Conservation (phyloP, 2,888 invertebrate genomes). For the Plebejus melissa region DNA sequence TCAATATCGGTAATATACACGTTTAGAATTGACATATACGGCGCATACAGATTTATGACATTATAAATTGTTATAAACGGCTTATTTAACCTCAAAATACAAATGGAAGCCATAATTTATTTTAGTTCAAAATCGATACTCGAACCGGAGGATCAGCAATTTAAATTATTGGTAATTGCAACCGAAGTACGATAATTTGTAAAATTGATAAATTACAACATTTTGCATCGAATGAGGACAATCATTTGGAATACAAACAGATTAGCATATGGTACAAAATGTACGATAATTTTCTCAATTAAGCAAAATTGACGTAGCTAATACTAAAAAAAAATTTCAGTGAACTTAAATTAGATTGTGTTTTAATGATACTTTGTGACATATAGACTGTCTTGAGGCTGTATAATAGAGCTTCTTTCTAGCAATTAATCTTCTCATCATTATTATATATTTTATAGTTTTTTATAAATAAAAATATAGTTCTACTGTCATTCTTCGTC, state of each 20-base stretch:
- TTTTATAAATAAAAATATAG: too few relatives aligned
- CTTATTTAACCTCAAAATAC: constrained; percentile 10
- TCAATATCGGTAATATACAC: background rate
- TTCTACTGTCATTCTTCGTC: too few relatives aligned
- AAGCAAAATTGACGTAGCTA: background rate
- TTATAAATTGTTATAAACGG: constrained; percentile 1
- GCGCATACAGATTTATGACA: background rate
- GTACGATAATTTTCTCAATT: background rate
- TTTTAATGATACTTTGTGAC: background rate
- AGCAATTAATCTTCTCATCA: too few relatives aligned
- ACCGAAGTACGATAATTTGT: constrained; percentile 17
- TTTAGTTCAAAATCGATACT: constrained; percentile 8
- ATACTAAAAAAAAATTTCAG: background rate
- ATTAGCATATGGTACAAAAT: constrained; percentile 3
- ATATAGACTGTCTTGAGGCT: background rate
- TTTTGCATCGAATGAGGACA: constrained; percentile 13
- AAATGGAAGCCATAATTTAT: constrained; percentile 9
- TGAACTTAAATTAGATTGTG: background rate
- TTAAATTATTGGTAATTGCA: constrained; percentile 26
- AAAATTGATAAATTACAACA: constrained; percentile 25
- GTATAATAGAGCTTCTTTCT: too few relatives aligned
- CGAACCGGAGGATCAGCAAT: background rate
- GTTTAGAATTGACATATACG: background rate
- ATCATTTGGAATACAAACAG: constrained; percentile 20
- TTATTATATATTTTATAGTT: too few relatives aligned